Percentiles rank a stretch among this genome's conserved stretches.
Evolutionary conservation across 2,113 vertebrate genomes (phyloP).

Genomic region (Sceloporus undulatus): DNA sequence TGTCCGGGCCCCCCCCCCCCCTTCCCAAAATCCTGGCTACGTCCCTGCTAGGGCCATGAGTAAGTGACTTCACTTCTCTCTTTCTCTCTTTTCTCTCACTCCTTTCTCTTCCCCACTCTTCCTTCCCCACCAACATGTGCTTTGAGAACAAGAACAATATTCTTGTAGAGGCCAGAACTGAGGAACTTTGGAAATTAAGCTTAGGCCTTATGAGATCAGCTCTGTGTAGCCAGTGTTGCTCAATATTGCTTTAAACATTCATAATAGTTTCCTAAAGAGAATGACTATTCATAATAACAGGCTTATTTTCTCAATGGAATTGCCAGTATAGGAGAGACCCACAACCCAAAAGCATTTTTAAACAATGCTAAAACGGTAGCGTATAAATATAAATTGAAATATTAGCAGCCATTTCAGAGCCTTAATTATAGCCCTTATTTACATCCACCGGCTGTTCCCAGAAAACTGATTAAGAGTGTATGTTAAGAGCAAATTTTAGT

Average conservation of each 20-base stretch:
- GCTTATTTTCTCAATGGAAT: neutral
- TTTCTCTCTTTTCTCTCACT: neutral
- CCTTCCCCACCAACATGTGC: neutral
- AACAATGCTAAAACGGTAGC: neutral
- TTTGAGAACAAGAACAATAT: neutral
- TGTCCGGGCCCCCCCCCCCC: too few relatives aligned
- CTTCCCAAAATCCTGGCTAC: too few relatives aligned
- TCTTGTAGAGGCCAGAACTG: neutral
- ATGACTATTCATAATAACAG: neutral
- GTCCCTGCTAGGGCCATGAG: too few relatives aligned
- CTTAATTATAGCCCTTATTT: slow-evolving; percentile 9
- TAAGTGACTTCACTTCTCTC: neutral
- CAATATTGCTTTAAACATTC: neutral
- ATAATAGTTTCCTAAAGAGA: neutral
- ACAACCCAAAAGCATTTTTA: neutral
- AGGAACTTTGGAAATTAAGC: neutral
- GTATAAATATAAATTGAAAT: neutral
- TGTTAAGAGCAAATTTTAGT: slow-evolving; percentile 34
- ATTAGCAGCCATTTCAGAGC: slow-evolving; percentile 1
- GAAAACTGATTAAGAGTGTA: slow-evolving; percentile 42
- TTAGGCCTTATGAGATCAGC: neutral
- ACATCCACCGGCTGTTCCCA: slow-evolving; percentile 7
- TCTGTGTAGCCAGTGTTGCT: neutral
- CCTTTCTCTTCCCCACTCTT: neutral
- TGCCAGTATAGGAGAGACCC: neutral